Percentiles rank a stretch among this genome's conserved stretches.
These are phyloP conservation scores for Glyphotaelius pellucidus DNA, from an alignment of 2,888 invertebrate species.

Conservation along the genomic window DNA sequence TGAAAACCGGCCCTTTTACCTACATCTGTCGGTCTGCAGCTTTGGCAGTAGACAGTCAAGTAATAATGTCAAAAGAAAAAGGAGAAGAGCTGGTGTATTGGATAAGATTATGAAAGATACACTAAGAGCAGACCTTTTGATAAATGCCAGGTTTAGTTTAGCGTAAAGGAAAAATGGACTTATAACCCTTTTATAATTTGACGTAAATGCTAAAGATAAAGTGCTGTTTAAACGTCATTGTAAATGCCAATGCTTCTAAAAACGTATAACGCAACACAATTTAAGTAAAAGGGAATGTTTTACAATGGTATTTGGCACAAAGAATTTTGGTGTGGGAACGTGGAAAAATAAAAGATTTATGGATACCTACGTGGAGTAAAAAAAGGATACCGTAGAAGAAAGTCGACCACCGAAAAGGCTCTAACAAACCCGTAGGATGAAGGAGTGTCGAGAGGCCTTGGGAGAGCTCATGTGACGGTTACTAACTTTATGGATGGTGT, in stretches of 20 bases:
- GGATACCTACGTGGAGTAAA: neutral
- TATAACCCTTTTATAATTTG: neutral
- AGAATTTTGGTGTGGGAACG: neutral
- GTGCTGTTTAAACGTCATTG: neutral
- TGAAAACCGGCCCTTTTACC: constrained; percentile 19
- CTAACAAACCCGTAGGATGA: neutral
- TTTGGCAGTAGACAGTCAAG: neutral
- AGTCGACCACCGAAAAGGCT: neutral
- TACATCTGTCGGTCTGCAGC: neutral
- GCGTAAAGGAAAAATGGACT: neutral
- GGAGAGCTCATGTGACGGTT: neutral
- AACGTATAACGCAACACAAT: neutral
- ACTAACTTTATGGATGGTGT: neutral
- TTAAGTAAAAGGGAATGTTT: neutral
- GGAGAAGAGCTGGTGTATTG: neutral
- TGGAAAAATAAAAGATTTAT: too few relatives aligned
- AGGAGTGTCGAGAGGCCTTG: neutral
- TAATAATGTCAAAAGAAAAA: neutral
- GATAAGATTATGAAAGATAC: neutral
- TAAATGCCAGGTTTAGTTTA: neutral
- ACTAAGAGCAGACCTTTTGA: neutral
- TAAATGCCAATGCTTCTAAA: neutral
- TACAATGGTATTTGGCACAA: neutral
- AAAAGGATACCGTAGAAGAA: neutral
- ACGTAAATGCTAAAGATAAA: neutral